Evolutionary conservation across 2,888 invertebrate species (phyloP).

Genomic region (Sturmia bella): DNA sequence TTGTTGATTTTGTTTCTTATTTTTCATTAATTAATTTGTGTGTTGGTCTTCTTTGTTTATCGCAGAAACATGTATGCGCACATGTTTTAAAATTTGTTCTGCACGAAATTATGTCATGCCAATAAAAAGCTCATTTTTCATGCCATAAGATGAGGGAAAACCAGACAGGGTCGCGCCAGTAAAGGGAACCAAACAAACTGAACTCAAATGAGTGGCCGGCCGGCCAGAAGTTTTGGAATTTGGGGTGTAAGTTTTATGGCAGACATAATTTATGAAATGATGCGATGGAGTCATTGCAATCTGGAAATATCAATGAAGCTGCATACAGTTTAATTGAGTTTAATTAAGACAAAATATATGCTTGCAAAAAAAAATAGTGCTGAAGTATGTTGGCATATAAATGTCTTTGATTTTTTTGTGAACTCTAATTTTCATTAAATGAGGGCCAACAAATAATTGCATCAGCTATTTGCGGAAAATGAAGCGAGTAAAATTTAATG

Average conservation of each 20-base stretch:
- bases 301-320: neutral
- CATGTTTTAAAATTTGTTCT: constrained; percentile 29
- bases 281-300: constrained; percentile 8
- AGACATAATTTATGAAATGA: constrained; percentile 17
- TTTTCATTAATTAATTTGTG: constrained; percentile 17
- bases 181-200: neutral
- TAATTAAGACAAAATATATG: constrained; percentile 28
- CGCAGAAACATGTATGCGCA: neutral
- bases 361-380: neutral
- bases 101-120: constrained; percentile 65
- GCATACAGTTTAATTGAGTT: constrained; percentile 34
- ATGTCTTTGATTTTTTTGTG: constrained; percentile 10
- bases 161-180: too few species aligned
- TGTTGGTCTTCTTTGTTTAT: constrained; percentile 30
- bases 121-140: constrained; percentile 65
- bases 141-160: neutral
- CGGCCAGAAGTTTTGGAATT: constrained; percentile 38
- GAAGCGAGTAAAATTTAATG: too few species aligned
- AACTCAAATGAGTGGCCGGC: constrained; percentile 7
- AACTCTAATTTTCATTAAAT: too few species aligned
- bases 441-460: neutral
- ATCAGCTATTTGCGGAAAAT: too few species aligned
- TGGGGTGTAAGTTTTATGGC: constrained; percentile 29
- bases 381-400: neutral
- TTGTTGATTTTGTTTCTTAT: constrained; percentile 8